Evolutionary conservation across 2,888 invertebrate species (phyloP).

Genomic region (Embidobia sp.): DNA sequence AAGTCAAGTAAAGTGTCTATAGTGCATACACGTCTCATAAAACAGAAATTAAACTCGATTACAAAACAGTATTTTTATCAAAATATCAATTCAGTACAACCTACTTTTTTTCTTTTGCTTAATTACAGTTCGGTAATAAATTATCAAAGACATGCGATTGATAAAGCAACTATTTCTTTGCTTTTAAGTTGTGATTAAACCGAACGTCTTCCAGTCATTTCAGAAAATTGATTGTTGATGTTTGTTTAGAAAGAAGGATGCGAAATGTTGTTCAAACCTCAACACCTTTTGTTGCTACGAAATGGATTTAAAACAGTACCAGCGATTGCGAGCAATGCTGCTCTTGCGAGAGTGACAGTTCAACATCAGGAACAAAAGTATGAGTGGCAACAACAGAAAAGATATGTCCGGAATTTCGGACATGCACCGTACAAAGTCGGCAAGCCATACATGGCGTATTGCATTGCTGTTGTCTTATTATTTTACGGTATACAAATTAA

Average conservation of each 20-base stretch:
- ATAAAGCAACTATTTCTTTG: too few relatives aligned
- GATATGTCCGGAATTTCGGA: conserved; percentile 37
- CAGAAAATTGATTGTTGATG: background rate
- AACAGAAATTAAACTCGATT: too few relatives aligned
- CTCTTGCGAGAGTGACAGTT: background rate
- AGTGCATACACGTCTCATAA: too few relatives aligned
- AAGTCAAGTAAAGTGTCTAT: too few relatives aligned
- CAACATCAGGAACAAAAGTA: background rate
- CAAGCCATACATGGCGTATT: background rate
- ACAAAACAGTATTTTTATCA: too few relatives aligned
- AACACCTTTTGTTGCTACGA: conserved; percentile 16
- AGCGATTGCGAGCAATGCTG: background rate
- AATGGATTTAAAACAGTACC: conserved; percentile 17
- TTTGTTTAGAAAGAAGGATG: conserved; percentile 12
- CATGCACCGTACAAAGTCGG: conserved; percentile 2
- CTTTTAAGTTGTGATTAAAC: too few relatives aligned
- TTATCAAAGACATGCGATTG: too few relatives aligned
- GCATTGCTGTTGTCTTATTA: background rate
- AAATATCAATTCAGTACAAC: too few relatives aligned
- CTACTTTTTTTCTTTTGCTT: too few relatives aligned
- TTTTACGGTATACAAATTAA: background rate
- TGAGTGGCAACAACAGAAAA: conserved; percentile 25
- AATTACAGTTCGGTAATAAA: too few relatives aligned
- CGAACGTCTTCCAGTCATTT: too few relatives aligned
- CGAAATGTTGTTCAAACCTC: conserved; percentile 36